Evolutionary conservation across 2,888 invertebrate species (phyloP).

Genomic region (Eurois occulta): DNA sequence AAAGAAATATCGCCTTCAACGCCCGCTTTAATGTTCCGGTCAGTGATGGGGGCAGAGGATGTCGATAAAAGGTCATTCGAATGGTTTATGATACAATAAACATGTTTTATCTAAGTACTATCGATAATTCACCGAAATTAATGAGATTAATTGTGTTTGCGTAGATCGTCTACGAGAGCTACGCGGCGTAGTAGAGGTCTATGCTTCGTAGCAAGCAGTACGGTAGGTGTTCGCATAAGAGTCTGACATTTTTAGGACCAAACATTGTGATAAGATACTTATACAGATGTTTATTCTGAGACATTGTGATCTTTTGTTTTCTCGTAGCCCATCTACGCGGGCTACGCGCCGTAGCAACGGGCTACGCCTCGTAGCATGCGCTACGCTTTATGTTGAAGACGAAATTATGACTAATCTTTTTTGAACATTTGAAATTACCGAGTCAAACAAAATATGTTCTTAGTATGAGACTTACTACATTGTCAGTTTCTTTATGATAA

Average conservation of each 20-base stretch:
- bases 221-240: background rate
- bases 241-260: background rate
- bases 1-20: slow-evolving; percentile 88
- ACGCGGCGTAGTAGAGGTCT: slow-evolving; percentile 23
- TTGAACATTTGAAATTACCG: background rate
- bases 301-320: background rate
- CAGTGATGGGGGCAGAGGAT: slow-evolving; percentile 70
- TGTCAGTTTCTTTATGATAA: background rate
- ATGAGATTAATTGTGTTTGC: background rate
- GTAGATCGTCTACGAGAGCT: slow-evolving; percentile 31
- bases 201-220: slow-evolving; percentile 37
- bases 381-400: background rate
- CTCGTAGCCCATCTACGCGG: background rate
- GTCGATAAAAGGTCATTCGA: slow-evolving; percentile 54
- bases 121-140: background rate
- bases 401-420: background rate
- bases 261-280: background rate
- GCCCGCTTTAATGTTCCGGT: slow-evolving; percentile 72
- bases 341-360: slow-evolving; percentile 13
- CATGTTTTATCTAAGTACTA: slow-evolving; percentile 13
- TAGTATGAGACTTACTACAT: background rate
- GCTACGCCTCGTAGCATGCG: slow-evolving; percentile 30
- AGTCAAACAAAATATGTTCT: background rate
- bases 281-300: background rate
- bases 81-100: slow-evolving; percentile 25